Base-by-base conservation (phyloP, 1,140 invertebrate genomes). In the Mesaphorura yosii region DNA sequence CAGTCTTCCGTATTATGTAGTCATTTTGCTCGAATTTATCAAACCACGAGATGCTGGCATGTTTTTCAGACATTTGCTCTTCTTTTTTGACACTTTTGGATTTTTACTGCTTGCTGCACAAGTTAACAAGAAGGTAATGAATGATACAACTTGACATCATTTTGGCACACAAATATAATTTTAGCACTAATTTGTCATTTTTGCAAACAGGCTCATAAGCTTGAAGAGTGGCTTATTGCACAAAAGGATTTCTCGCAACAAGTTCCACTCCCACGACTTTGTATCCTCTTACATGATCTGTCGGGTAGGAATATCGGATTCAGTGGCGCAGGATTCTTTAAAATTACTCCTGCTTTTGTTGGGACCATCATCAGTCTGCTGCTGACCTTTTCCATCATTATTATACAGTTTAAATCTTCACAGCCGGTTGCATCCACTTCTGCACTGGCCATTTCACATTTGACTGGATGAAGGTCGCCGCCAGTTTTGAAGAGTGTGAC, bases 301-400 rank as follows among this genome's bases (percentile, higher is more conserved):
- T 31, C 46, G 22, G 27, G 46, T 31, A n/a, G 27, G 19, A 27
- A 48, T 20, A 48, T 48, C 20, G 46, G 46, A 7, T 34, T 48
- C 28, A 48, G 29, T 34, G 46, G 46, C 20, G 31, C 46, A 15
- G 46, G 46, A 6, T 48, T 48, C 20, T 48, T 48, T 19, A 48
- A 14, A 6, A 20, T 48, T 5, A 10, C 46, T 3, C 25, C 46
- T 5, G 20, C 17, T 19, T 48, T 48, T 31, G 25, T 48, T 34
- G 46, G 46, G 19, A 48, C 46, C 5, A 46, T 46, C 44, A 46
- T 46, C 17, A 46, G 44, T 26, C 44, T 46, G 23, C 44, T 46
- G 15, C 44, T 46, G 6, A 46, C 44, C 5, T 46, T 46, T 27
- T 46, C 44, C 10, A 46, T 46, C 10, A 46, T 46, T 19, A 46